These are phyloP conservation scores for Cataglyphis albicans DNA, from an alignment of 2,888 invertebrate species.

Conservation along the genomic window DNA sequence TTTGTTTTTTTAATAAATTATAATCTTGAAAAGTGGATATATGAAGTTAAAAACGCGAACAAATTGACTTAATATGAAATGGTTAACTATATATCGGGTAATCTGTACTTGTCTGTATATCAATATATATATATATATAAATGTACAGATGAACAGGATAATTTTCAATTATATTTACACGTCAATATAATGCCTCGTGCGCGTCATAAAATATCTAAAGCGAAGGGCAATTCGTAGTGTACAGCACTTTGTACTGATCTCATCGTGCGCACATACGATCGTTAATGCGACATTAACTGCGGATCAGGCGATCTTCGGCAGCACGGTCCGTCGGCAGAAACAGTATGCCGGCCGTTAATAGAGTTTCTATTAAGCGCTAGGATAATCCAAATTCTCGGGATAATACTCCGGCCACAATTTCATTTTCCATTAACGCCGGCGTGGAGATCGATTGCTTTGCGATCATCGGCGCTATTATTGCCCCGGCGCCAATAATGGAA, in stretches of 20 bases:
- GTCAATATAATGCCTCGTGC: neutral
- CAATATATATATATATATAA: no score
- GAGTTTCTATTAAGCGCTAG: constrained; percentile 73
- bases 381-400: constrained; percentile 75
- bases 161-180: neutral
- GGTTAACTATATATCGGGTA: neutral
- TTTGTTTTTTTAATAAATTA: neutral
- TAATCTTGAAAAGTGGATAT: neutral
- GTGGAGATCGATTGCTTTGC: constrained; percentile 70
- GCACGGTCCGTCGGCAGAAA: constrained; percentile 67
- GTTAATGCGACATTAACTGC: constrained; percentile 71
- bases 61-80: neutral
- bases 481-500: constrained; percentile 55
- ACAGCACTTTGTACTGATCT: constrained; percentile 38
- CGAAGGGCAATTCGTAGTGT: constrained; percentile 8
- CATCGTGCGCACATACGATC: constrained; percentile 34
- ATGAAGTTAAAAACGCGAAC: neutral
- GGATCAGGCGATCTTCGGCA: constrained; percentile 65
- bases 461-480: constrained; percentile 67
- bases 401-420: constrained; percentile 75
- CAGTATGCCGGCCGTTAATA: constrained; percentile 72
- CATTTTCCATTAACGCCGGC: constrained; percentile 74
- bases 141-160: neutral
- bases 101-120: no score
- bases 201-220: constrained; percentile 24